Conservation (phyloP, 2,797 vertebrate genomes). For the Tokudaia muenninki region DNA sequence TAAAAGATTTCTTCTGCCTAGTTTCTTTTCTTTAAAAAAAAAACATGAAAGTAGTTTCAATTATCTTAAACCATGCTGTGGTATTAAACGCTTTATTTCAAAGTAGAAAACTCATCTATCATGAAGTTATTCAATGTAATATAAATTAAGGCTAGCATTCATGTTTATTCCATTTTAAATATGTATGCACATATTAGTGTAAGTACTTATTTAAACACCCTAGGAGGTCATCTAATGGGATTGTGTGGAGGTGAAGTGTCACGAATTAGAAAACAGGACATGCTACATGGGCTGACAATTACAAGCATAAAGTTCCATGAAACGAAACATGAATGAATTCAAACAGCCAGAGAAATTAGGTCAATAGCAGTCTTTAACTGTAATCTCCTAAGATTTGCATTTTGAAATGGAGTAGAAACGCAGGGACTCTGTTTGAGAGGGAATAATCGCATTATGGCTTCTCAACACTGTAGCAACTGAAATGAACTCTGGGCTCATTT, state of each 20-base stretch:
- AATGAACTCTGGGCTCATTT: constrained; percentile 29
- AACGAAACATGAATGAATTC: constrained; percentile 67
- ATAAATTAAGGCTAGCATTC: constrained; percentile 47
- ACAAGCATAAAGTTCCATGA: constrained; percentile 63
- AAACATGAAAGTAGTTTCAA: constrained; percentile 52
- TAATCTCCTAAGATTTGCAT: constrained; percentile 73
- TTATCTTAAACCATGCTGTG: constrained; percentile 48
- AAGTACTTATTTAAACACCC: constrained; percentile 53
- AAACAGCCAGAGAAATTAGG: constrained; percentile 72
- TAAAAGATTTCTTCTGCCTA: constrained; percentile 41
- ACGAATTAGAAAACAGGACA: constrained; percentile 50
- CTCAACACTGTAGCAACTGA: constrained; percentile 9
- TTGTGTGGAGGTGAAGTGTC: constrained; percentile 10
- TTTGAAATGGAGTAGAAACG: constrained; percentile 69
- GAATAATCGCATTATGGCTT: constrained; percentile 69
- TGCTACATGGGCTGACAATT: constrained; percentile 37
- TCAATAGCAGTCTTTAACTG: constrained; percentile 69
- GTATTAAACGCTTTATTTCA: constrained; percentile 26
- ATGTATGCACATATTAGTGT: not conserved
- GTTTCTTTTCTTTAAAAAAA: constrained; percentile 7
- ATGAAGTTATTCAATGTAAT: not conserved
- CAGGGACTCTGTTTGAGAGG: constrained; percentile 44
- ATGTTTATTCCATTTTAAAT: constrained; percentile 61
- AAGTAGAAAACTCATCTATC: constrained; percentile 50
- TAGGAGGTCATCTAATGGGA: constrained; percentile 27